Evolutionary conservation across 2,888 invertebrate genomes (phyloP).

Genomic region (Drosophila anomelani): DNA sequence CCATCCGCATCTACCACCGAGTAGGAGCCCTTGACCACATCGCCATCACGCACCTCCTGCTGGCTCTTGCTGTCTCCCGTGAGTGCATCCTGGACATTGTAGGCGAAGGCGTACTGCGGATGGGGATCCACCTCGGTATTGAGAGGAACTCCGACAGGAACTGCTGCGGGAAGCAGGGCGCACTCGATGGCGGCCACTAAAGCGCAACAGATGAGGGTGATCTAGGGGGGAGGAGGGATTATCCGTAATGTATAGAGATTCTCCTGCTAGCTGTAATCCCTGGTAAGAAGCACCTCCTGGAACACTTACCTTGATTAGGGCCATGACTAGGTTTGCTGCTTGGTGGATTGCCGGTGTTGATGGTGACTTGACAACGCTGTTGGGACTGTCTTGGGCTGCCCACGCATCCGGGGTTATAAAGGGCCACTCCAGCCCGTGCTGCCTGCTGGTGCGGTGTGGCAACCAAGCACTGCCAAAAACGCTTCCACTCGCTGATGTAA

Average conservation of each 20-base stretch:
- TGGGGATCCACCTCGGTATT: constrained; percentile 78
- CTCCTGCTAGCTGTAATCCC: constrained; percentile 2
- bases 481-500: constrained; percentile 62
- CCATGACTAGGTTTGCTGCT: constrained; percentile 42
- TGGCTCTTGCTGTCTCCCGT: constrained; percentile 84
- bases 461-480: constrained; percentile 64
- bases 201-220: constrained; percentile 55
- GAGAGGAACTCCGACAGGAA: constrained; percentile 49
- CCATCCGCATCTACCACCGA: constrained; percentile 84
- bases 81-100: constrained; percentile 83
- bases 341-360: constrained; percentile 2
- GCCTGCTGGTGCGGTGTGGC: constrained; percentile 50
- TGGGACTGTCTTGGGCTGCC: constrained; percentile 58
- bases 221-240: constrained; percentile 11
- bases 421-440: constrained; percentile 10
- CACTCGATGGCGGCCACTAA: constrained; percentile 55
- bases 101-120: constrained; percentile 82
- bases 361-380: constrained; percentile 47
- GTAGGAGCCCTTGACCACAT: constrained; percentile 84
- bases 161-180: constrained; percentile 51
- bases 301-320: constrained; percentile 62
- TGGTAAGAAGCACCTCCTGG: constrained; percentile 3
- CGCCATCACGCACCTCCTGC: constrained; percentile 83
- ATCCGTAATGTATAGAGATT: constrained; percentile 1
- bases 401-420: constrained; percentile 63